A percentile compares a stretch with the other conserved stretches of the same genome.
Conservation (phyloP, 1,140 invertebrate genomes). For the Heliconius himera region DNA sequence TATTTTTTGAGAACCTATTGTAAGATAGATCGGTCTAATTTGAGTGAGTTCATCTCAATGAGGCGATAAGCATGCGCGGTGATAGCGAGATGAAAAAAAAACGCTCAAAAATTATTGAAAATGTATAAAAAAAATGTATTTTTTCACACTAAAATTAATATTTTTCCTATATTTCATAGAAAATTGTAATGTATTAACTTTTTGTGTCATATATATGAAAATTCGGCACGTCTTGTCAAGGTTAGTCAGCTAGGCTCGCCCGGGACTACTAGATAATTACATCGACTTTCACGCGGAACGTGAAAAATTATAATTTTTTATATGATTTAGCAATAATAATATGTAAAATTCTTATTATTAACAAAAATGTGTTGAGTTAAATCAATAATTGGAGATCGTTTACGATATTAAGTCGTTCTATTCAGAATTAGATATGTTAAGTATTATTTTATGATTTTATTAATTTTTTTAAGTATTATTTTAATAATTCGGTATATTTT, state of each 20-base stretch:
- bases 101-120: not conserved
- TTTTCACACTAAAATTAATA: not conserved
- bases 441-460: no score
- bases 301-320: not conserved
- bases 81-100: conserved; percentile 41
- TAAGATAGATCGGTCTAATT: conserved; percentile 7
- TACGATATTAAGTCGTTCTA: no score
- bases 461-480: no score
- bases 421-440: no score
- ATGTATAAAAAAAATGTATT: not conserved
- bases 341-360: no score
- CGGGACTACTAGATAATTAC: conserved; percentile 9
- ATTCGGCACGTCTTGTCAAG: conserved; percentile 5
- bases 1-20: not conserved
- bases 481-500: no score
- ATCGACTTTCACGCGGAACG: not conserved
- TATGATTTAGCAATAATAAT: not conserved
- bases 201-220: not conserved
- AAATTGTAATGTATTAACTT: not conserved
- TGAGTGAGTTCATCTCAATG: conserved; percentile 41
- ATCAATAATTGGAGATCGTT: no score
- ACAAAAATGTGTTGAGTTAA: no score
- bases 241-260: conserved; percentile 13
- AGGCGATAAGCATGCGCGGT: conserved; percentile 52
- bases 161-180: not conserved